A percentile compares a stretch with the other conserved stretches of the same genome.
These are phyloP conservation scores for Aethes cnicana DNA, from an alignment of 2,888 invertebrate genomes.

Conservation along the genomic window DNA sequence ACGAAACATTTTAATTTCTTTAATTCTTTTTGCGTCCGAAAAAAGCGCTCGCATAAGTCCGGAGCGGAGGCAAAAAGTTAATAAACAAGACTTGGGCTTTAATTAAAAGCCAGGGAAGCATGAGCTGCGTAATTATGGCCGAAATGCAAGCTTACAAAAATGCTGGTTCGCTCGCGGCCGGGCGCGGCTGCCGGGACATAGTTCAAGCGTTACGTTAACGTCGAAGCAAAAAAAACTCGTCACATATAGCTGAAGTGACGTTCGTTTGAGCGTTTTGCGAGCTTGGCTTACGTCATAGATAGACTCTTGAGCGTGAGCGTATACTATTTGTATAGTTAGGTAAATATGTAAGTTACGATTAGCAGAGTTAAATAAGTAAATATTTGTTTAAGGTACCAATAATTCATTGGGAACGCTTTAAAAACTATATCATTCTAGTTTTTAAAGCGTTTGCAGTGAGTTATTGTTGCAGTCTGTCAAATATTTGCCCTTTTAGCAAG, in stretches of 20 bases:
- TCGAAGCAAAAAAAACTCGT: background rate
- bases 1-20: constrained; percentile 43
- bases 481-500: no score
- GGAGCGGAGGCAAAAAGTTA: constrained; percentile 27
- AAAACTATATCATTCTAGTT: no score
- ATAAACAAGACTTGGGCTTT: constrained; percentile 32
- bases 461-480: no score
- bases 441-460: no score
- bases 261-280: background rate
- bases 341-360: no score
- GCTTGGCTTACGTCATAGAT: background rate
- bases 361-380: no score
- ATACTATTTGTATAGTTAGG: no score
- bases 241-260: no score
- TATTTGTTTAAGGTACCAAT: no score
- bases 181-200: constrained; percentile 4
- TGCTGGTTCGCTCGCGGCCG: constrained; percentile 25
- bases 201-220: background rate
- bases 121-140: constrained; percentile 31
- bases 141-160: constrained; percentile 30
- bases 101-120: constrained; percentile 31
- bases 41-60: constrained; percentile 29
- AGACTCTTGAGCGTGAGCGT: no score
- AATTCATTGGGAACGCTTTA: no score
- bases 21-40: constrained; percentile 35